Percentiles rank a stretch among this genome's conserved stretches.
Conservation (phyloP, 2,888 invertebrate genomes). For the Dexiosoma caninum region DNA sequence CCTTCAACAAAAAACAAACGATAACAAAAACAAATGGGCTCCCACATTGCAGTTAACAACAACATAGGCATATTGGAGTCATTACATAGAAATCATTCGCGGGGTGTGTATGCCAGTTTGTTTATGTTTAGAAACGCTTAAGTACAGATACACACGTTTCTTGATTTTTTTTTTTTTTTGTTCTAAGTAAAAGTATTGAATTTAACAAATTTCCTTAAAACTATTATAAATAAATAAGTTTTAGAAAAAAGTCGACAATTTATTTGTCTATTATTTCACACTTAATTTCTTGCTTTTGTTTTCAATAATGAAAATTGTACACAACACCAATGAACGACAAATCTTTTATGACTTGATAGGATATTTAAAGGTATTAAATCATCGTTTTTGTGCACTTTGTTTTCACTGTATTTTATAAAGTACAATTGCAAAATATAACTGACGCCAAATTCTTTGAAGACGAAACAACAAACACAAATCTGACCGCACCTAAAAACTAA, state of each 20-base stretch:
- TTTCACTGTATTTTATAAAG: too few relatives aligned
- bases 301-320: conserved; percentile 30
- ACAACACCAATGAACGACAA: neutral
- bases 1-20: conserved; percentile 36
- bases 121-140: conserved; percentile 1
- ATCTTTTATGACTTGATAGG: neutral
- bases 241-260: neutral
- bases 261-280: conserved; percentile 44
- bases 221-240: conserved; percentile 25
- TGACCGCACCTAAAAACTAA: too few relatives aligned
- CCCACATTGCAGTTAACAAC: conserved; percentile 11
- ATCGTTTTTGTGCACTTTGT: too few relatives aligned
- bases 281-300: conserved; percentile 29
- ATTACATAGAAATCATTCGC: conserved; percentile 22
- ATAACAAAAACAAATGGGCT: neutral
- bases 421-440: too few relatives aligned
- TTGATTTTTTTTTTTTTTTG: too few relatives aligned
- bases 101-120: neutral
- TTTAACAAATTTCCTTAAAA: conserved; percentile 36
- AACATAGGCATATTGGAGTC: neutral
- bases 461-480: too few relatives aligned
- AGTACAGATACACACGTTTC: neutral
- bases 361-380: neutral
- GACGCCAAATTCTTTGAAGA: too few relatives aligned
- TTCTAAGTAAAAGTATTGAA: conserved; percentile 8